Percentiles rank a stretch among this genome's conserved stretches.
These are phyloP conservation scores for Neotoxoptera formosana DNA, from an alignment of 1,140 invertebrate genomes.

Conservation along the genomic window DNA sequence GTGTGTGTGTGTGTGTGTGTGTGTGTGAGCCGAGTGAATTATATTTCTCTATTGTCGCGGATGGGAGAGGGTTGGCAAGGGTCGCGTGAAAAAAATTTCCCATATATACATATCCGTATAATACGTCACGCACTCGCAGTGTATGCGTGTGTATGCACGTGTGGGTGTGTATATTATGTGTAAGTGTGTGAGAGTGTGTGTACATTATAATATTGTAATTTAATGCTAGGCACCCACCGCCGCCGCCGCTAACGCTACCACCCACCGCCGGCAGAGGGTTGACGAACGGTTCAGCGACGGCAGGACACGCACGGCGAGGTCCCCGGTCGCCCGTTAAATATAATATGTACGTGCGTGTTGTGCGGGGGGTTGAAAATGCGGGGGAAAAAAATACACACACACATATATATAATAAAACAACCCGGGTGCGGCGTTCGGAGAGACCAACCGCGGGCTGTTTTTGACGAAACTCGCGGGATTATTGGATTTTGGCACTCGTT, in stretches of 20 bases:
- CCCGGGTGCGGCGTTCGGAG: neutral
- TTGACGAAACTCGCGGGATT: conserved; percentile 14
- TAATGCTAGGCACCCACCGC: neutral
- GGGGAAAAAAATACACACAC: neutral
- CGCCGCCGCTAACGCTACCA: neutral
- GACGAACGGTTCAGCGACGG: neutral
- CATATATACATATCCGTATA: neutral
- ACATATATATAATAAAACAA: neutral
- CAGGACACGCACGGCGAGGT: conserved; percentile 17
- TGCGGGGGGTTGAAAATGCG: neutral
- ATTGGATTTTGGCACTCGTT: conserved; percentile 16
- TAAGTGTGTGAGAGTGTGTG: neutral
- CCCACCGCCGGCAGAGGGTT: neutral
- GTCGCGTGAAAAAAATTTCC: conserved; percentile 11
- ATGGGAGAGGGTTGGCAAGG: neutral
- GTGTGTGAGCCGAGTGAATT: conserved; percentile 17
- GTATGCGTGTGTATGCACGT: neutral
- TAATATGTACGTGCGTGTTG: neutral
- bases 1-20: neutral
- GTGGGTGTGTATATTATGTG: neutral
- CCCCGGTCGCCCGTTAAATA: conserved; percentile 29
- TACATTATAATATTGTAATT: conserved; percentile 40
- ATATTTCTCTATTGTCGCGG: neutral
- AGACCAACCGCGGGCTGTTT: conserved; percentile 11
- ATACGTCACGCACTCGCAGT: neutral